Conservation (phyloP, 2,797 vertebrate genomes). For the Myiotriccus ornatus region DNA sequence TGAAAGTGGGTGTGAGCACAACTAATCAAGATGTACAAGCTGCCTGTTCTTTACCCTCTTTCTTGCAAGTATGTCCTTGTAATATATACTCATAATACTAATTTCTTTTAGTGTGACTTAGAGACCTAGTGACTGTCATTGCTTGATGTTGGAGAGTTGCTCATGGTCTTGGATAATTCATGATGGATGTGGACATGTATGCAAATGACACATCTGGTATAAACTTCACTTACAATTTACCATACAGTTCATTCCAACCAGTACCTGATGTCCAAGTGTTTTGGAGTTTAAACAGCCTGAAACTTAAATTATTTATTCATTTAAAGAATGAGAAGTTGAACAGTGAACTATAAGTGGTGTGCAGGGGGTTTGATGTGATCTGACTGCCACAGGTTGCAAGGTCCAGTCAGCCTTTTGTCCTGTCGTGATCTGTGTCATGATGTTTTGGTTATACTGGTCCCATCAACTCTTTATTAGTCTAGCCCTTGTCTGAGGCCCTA, state of each 20-base stretch:
- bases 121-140: neutral
- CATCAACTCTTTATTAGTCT: neutral
- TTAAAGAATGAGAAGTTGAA: neutral
- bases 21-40: neutral
- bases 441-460: neutral
- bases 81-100: neutral
- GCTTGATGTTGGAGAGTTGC: neutral
- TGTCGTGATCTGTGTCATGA: fast-evolving
- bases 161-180: neutral
- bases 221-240: neutral
- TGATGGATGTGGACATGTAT: neutral
- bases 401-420: neutral
- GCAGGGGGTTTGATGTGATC: neutral
- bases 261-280: neutral
- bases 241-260: neutral
- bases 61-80: neutral
- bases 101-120: neutral
- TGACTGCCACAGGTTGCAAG: neutral
- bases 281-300: neutral
- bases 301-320: neutral
- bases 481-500: neutral
- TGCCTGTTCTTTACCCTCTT: neutral
- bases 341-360: neutral
- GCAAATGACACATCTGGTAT: neutral
- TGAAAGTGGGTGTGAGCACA: neutral